Base-by-base conservation (phyloP, 2,797 vertebrate genomes). In the Sebastes vulpes region DNA sequence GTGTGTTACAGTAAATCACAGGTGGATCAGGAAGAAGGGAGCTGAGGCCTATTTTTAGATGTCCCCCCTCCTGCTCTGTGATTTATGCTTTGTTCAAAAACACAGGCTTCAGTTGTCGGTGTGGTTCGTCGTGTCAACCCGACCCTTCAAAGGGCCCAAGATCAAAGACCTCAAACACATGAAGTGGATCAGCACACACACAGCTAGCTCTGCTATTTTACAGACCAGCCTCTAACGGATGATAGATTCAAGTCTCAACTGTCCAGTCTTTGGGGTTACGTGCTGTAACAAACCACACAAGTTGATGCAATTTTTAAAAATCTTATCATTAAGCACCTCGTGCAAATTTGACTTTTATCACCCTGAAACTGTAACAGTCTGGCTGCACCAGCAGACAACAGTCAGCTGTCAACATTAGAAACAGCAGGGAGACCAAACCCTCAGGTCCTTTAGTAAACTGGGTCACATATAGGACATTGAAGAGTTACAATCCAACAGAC, bases 81-180 rank as follows among this genome's bases (percentile, higher is more conserved):
- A 94, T 90, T 88, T 89, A 71, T 87, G 84, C 80, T 91, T 92
- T 92, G 80, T 93, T 92, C 88, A 84, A 73, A 90, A 74, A 83
- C 81, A 83, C 77, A 87, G 81, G 85, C 83, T 74, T 90, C 84
- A 80, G 80, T 86, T 90, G 81, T 79, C 81, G 68, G 32, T 82
- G 72, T 75, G 86, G 77, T 85, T 91, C 85, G 88, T 76, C 16
- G 20, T 84, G 83, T 88, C 89, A 84, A 72, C 38, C 58, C 9
- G 73, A 72, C 58, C 77, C 88, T 87, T 93, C 87, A 92, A 93
- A 93, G 83, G 65, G 32, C 65, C 75, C 21, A 7, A 82, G 84
- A 93, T 93, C 82, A 93, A 93, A 94, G 83, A 84, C 67, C 68
- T 84, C 83, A 77, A 72, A 66, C 65, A 83, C 73, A 91, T 58